Conservation (phyloP, 2,797 vertebrate genomes). For the Eptatretus atami region DNA sequence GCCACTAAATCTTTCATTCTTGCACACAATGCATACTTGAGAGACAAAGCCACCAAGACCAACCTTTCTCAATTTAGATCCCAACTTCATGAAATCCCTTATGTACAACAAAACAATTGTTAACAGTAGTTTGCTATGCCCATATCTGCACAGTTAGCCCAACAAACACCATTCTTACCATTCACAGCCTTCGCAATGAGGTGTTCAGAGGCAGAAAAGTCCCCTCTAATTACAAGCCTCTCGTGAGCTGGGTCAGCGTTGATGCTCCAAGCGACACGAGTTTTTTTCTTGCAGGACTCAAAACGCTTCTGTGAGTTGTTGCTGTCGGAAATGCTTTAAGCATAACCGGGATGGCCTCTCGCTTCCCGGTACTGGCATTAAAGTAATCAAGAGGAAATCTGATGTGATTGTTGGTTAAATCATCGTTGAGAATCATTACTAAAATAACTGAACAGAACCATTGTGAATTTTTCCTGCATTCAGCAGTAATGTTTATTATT, state of each 20-base stretch:
- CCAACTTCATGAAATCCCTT: too few species aligned
- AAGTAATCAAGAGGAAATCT: too few species aligned
- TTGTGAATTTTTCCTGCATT: too few species aligned
- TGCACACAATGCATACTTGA: too few species aligned
- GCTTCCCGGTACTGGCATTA: slow-evolving; percentile 62
- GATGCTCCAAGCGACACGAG: slow-evolving; percentile 68
- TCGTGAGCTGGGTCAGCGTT: slow-evolving; percentile 85
- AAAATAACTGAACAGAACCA: too few species aligned
- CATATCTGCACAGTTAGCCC: background rate
- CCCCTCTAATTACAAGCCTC: slow-evolving; percentile 63
- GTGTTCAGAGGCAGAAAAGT: slow-evolving; percentile 82
- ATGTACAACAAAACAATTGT: too few species aligned
- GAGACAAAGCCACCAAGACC: too few species aligned
- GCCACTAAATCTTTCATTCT: too few species aligned
- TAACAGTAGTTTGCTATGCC: too few species aligned
- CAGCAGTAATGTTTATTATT: slow-evolving; percentile 9
- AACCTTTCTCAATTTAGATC: too few species aligned
- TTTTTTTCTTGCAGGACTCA: slow-evolving; percentile 99
- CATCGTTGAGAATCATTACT: too few species aligned
- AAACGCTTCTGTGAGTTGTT: slow-evolving; percentile 96
- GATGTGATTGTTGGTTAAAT: too few species aligned
- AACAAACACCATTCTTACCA: slow-evolving; percentile 22
- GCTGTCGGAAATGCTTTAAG: slow-evolving; percentile 89
- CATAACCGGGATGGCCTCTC: slow-evolving; percentile 98
- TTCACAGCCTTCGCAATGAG: slow-evolving; percentile 91